phyloP scores from a whole-genome alignment of 2,113 vertebrate genomes.

The Ptilonorhynchus violaceus region DNA sequence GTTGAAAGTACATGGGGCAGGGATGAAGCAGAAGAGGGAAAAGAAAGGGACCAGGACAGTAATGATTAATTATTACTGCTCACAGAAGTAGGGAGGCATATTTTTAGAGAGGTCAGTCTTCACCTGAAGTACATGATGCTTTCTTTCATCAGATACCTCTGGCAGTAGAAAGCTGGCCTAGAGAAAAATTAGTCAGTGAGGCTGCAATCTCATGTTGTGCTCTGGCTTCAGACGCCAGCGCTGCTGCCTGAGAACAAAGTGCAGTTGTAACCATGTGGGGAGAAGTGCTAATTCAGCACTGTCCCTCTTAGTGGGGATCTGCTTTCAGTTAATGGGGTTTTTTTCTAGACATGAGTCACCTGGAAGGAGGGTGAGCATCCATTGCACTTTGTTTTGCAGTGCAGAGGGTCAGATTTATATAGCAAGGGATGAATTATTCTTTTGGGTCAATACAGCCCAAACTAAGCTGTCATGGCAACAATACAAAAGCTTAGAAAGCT shows the following conservation, averaged over 20 bases:
- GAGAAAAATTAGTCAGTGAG: neutral
- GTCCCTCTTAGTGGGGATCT: neutral
- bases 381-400: neutral
- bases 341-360: neutral
- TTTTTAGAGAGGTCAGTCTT: neutral
- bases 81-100: neutral
- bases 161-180: neutral
- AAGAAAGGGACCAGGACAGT: neutral
- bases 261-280: neutral
- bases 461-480: conserved; percentile 8
- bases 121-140: neutral
- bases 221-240: neutral
- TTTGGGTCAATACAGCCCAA: neutral
- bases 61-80: neutral
- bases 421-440: neutral
- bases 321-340: neutral
- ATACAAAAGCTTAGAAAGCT: neutral
- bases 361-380: neutral
- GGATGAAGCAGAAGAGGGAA: neutral
- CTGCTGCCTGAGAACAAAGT: neutral
- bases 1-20: neutral
- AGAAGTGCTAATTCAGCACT: neutral
- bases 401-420: neutral
- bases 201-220: neutral
- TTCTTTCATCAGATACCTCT: neutral